Percentiles rank a stretch among this genome's conserved stretches.
These are phyloP conservation scores for Arnoldichthys spilopterus DNA, from an alignment of 2,797 vertebrate species.

Conservation along the genomic window DNA sequence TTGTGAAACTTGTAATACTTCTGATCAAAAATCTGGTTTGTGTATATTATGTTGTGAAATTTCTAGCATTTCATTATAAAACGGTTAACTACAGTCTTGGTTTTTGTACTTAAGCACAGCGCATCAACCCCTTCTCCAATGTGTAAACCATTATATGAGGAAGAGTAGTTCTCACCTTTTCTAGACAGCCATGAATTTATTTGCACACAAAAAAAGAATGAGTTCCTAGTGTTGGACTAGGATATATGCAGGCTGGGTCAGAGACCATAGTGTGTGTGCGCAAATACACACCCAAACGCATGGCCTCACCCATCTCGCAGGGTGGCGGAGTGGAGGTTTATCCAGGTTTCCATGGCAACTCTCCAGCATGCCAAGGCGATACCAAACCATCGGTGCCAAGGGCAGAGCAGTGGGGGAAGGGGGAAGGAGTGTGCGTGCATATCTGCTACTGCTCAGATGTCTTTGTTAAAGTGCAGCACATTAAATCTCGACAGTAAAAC, in stretches of 20 bases:
- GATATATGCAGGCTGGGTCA: constrained; percentile 56
- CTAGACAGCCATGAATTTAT: constrained; percentile 55
- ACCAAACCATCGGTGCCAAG: constrained; percentile 73
- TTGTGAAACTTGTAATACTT: not conserved
- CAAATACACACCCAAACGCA: constrained; percentile 67
- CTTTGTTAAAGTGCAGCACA: constrained; percentile 25
- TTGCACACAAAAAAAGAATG: constrained; percentile 54
- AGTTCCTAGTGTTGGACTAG: constrained; percentile 39
- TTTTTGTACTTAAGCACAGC: constrained; percentile 10
- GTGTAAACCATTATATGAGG: constrained; percentile 41
- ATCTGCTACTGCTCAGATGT: constrained; percentile 10
- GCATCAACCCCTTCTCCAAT: constrained; percentile 20
- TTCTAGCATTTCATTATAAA: constrained; percentile 11
- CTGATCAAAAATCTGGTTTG: too few species aligned
- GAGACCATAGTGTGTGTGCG: constrained; percentile 35
- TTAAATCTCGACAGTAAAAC: not conserved
- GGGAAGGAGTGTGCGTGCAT: constrained; percentile 43
- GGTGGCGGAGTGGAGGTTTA: constrained; percentile 82
- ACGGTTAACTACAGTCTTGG: constrained; percentile 1
- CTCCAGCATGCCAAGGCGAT: constrained; percentile 74
- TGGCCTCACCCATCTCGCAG: constrained; percentile 81
- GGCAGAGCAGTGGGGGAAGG: constrained; percentile 53
- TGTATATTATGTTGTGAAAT: constrained; percentile 4
- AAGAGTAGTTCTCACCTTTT: constrained; percentile 36
- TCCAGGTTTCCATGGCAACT: constrained; percentile 89